Evolutionary conservation across 2,113 vertebrate genomes (phyloP).

Genomic region (Mionectes macconnelli): DNA sequence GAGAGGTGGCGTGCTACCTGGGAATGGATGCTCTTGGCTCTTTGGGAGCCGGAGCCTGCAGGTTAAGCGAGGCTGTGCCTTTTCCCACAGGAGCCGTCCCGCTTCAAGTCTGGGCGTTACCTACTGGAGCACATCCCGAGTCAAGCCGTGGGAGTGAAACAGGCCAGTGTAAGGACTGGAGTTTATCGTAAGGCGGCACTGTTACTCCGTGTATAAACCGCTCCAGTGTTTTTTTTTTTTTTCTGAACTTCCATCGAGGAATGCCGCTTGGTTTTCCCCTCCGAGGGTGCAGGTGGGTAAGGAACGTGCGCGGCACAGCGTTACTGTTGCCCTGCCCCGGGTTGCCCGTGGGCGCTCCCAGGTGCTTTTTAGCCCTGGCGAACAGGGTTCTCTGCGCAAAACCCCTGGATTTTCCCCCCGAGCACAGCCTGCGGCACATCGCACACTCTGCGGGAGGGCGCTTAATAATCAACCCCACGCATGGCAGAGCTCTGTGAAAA

Average conservation of each 20-base stretch:
- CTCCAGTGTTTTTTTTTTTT: rapidly evolving
- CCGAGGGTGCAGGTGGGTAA: background rate
- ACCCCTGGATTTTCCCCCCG: background rate
- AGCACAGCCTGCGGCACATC: background rate
- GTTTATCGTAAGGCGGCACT: background rate
- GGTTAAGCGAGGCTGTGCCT: rapidly evolving
- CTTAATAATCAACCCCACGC: background rate
- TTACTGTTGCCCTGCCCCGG: background rate
- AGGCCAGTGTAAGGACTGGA: background rate
- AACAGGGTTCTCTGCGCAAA: background rate
- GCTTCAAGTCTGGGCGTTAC: rapidly evolving
- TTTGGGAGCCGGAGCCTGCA: rapidly evolving
- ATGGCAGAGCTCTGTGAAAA: background rate
- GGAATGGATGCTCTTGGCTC: rapidly evolving
- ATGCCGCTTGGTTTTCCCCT: rapidly evolving
- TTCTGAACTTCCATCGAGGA: background rate
- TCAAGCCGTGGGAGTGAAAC: rapidly evolving
- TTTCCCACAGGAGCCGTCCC: background rate
- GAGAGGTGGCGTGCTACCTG: background rate
- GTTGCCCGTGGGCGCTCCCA: background rate
- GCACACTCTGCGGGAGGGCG: rapidly evolving
- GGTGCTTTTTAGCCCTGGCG: background rate
- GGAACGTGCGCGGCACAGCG: rapidly evolving
- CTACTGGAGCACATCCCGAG: rapidly evolving
- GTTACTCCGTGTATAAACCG: background rate